Base-by-base conservation (phyloP, 2,797 vertebrate genomes). In the Mus minutoides region DNA sequence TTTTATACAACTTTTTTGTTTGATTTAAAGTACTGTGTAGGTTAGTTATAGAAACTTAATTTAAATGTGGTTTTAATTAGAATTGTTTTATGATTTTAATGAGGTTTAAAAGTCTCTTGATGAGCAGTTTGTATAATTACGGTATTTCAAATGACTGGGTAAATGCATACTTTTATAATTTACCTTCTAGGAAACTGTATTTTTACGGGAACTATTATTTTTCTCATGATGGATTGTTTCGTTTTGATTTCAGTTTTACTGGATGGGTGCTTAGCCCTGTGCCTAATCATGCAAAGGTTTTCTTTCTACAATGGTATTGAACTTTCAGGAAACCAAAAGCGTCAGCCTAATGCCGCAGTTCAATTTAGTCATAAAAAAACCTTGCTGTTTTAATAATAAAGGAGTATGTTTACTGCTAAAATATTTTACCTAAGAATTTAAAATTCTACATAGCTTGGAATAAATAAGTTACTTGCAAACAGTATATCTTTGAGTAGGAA, bases 41-140 rank as follows among this genome's bases (percentile, higher is more conserved):
- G 97, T 97, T 98, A 89, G 89, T 97, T 98, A 97, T 97, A 98
- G 97, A 98, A 98, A 98, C 97, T 98, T 98, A 96, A 98, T 98
- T 98, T 98, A 98, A 99, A 98, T 98, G 98, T 98, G 98, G 98
- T 98, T 98, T 98, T 98, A 98, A 98, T 98, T 98, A 98, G 97
- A 98, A 98, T 98, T 98, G 97, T 98, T 98, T 98, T 98, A 98
- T 98, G 97, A 98, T 98, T 98, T 98, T 98, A 98, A 98, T 98
- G 98, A 98, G 97, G 98, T 98, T 98, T 98, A 98, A 97, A 98
- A 98, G 96, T 98, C 98, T 98, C 98, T 98, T 98, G 98, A 98
- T 98, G 98, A 98, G 96, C 96, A 98, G 97, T 95, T 98, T 98
- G 88, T 98, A 96, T 99, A 98, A 98, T 98, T 98, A 98, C 97